phyloP scores from a whole-genome alignment of 2,113 vertebrate species.

The Chitala chitala region DNA sequence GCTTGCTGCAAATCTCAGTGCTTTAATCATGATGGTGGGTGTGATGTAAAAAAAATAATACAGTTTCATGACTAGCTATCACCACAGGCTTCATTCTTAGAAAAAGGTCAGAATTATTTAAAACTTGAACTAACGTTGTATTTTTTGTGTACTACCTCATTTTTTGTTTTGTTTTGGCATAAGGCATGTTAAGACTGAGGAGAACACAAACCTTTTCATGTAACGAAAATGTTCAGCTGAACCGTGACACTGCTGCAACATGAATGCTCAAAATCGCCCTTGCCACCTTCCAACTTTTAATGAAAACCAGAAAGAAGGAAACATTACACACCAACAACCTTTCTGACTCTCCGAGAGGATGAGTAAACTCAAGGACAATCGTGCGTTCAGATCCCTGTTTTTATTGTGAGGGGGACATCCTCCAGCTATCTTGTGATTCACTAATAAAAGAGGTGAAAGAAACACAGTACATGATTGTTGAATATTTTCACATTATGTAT shows the following conservation, averaged over 20 bases:
- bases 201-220: conserved; percentile 33
- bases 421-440: conserved; percentile 42
- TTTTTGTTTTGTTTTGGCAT: conserved; percentile 43
- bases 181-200: conserved; percentile 44
- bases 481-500: conserved; percentile 40
- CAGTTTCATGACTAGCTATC: conserved; percentile 30
- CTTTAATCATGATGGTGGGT: no score
- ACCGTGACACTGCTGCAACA: conserved; percentile 45
- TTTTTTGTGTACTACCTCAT: conserved; percentile 67
- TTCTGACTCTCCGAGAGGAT: conserved; percentile 38
- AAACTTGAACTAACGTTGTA: conserved; percentile 52
- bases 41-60: conserved; percentile 28
- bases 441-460: conserved; percentile 19
- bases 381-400: conserved; percentile 37
- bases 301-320: conserved; percentile 41
- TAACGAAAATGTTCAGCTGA: conserved; percentile 36
- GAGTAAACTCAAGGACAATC: conserved; percentile 47
- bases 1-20: conserved; percentile 47
- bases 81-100: conserved; percentile 41
- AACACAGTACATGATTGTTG: conserved; percentile 31
- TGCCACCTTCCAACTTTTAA: conserved; percentile 27
- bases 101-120: conserved; percentile 47
- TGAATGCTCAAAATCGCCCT: conserved; percentile 11
- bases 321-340: conserved; percentile 27
- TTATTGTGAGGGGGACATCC: conserved; percentile 46